Conservation (phyloP, 2,888 invertebrate species). For the Incurvaria masculella region DNA sequence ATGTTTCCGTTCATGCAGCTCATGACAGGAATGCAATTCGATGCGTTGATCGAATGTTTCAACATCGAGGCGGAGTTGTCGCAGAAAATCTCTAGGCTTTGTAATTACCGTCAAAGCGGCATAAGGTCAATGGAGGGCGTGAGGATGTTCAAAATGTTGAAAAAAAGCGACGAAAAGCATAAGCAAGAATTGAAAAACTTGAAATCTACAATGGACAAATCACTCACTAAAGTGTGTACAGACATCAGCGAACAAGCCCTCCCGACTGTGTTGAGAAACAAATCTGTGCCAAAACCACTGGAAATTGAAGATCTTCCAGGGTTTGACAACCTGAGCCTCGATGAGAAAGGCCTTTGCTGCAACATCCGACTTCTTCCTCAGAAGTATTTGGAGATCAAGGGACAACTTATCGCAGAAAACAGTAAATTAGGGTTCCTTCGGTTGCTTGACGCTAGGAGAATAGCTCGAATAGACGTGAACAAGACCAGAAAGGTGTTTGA, state of each 20-base stretch:
- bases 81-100: constrained; percentile 57
- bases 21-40: constrained; percentile 68
- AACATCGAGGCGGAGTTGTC: constrained; percentile 67
- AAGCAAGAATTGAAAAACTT: background rate
- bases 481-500: constrained; percentile 86
- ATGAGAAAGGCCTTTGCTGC: constrained; percentile 77
- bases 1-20: constrained; percentile 75
- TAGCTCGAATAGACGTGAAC: constrained; percentile 92
- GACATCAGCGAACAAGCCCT: no score
- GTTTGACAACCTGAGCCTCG: constrained; percentile 66
- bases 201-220: background rate
- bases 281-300: constrained; percentile 41
- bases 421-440: constrained; percentile 70
- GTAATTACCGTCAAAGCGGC: constrained; percentile 68
- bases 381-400: constrained; percentile 75
- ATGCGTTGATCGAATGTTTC: constrained; percentile 73
- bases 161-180: constrained; percentile 28
- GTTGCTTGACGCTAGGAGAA: constrained; percentile 75
- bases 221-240: no score
- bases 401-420: constrained; percentile 70
- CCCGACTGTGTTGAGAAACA: constrained; percentile 21
- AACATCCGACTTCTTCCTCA: constrained; percentile 70
- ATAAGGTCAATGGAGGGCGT: constrained; percentile 63
- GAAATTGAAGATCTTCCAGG: constrained; percentile 74
- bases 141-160: constrained; percentile 62